phyloP scores from a whole-genome alignment of 2,888 invertebrate species.

The Mesochorus sp. region DNA sequence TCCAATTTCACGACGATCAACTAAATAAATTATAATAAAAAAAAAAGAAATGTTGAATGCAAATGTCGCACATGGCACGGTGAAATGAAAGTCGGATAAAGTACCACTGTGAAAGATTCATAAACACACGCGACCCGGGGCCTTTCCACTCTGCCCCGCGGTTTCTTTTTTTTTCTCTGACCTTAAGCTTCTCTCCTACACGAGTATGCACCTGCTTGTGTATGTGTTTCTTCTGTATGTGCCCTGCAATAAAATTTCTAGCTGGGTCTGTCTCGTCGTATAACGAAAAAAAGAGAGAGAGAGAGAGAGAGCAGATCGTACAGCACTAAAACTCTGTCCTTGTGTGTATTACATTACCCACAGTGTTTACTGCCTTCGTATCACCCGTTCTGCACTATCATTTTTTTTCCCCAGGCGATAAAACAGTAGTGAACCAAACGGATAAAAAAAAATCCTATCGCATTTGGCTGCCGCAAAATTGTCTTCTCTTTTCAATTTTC shows the following conservation, averaged over 20 bases:
- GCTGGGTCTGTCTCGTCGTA: background rate
- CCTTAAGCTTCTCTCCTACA: background rate
- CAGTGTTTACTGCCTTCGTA: constrained; percentile 28
- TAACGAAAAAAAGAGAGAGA: background rate
- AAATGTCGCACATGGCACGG: constrained; percentile 61
- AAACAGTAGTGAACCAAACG: too few relatives aligned
- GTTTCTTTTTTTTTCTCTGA: background rate
- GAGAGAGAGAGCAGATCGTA: background rate
- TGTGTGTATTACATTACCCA: constrained; percentile 20
- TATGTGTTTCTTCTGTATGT: background rate
- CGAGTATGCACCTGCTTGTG: background rate
- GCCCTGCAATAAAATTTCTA: constrained; percentile 16
- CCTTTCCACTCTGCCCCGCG: constrained; percentile 12
- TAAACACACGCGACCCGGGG: constrained; percentile 57
- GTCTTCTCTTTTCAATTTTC: too few relatives aligned
- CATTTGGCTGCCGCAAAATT: too few relatives aligned
- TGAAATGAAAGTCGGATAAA: background rate
- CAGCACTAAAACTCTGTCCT: constrained; percentile 17
- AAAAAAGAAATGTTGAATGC: constrained; percentile 71
- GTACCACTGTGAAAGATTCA: constrained; percentile 70
- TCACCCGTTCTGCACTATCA: background rate
- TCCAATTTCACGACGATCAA: background rate
- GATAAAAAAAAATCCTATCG: too few relatives aligned
- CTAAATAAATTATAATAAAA: constrained; percentile 52
- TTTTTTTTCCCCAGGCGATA: too few relatives aligned